Conservation (phyloP, 1,140 invertebrate species). For the Chrysoperla carnea region DNA sequence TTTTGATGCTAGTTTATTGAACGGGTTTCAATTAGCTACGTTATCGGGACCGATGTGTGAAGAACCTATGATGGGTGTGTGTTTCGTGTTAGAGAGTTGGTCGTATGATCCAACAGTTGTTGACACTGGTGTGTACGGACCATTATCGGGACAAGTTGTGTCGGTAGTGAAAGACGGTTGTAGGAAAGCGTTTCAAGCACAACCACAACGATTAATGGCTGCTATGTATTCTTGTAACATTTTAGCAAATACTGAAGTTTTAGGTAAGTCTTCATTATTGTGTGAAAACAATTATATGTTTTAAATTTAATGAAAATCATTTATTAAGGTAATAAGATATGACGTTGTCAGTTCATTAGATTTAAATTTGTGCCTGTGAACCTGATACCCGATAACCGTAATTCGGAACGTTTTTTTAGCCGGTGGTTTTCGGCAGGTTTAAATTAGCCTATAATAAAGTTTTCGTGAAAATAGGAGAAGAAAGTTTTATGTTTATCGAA, state of each 20-base stretch:
- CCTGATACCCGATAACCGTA: no score
- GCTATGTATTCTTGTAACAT: slow-evolving; percentile 96
- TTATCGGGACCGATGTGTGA: slow-evolving; percentile 83
- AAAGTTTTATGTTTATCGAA: no score
- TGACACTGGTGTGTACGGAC: slow-evolving; percentile 25
- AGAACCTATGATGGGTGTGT: slow-evolving; percentile 90
- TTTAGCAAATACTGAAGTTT: slow-evolving; percentile 77
- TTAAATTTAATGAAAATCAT: no score
- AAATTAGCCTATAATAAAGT: no score
- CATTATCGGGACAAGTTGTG: slow-evolving; percentile 72
- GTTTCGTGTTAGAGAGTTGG: slow-evolving; percentile 77
- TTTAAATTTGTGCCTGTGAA: no score
- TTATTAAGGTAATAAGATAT: no score
- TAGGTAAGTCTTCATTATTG: slow-evolving; percentile 46
- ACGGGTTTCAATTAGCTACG: slow-evolving; percentile 88
- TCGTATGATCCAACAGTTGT: slow-evolving; percentile 26
- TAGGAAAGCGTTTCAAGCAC: slow-evolving; percentile 70
- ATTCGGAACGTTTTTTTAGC: no score
- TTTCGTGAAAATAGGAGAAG: no score
- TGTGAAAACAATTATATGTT: no score
- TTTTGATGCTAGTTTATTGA: slow-evolving; percentile 69
- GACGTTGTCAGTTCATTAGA: no score
- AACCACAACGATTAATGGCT: slow-evolving; percentile 80
- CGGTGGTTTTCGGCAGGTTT: no score
- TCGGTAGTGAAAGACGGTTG: slow-evolving; percentile 81